Conservation (phyloP, 2,888 invertebrate species). For the Stenodera caucasica region DNA sequence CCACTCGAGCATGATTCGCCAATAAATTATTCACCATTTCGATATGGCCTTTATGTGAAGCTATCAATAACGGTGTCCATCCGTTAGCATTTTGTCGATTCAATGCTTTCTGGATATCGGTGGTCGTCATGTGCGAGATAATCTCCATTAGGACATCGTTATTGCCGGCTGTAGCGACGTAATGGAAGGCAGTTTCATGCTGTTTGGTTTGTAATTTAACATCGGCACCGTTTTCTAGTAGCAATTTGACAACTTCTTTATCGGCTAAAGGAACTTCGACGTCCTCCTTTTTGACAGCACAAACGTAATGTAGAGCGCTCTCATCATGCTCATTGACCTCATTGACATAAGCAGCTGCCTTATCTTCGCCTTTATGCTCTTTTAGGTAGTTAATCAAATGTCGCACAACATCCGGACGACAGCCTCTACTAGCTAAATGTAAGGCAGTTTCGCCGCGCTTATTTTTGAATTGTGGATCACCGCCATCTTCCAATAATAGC, state of each 20-base stretch:
- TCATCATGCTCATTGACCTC: conserved; percentile 90
- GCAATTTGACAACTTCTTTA: conserved; percentile 84
- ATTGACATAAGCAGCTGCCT: conserved; percentile 84
- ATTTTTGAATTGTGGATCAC: conserved; percentile 88
- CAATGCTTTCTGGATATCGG: conserved; percentile 89
- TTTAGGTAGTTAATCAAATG: conserved; percentile 84
- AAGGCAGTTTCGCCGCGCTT: conserved; percentile 96
- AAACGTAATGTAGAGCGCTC: conserved; percentile 92
- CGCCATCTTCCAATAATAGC: conserved; percentile 89
- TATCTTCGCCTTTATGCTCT: conserved; percentile 72
- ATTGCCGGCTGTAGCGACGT: conserved; percentile 93
- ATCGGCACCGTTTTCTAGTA: conserved; percentile 91
- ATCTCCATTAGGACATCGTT: conserved; percentile 94
- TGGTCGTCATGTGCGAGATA: conserved; percentile 85
- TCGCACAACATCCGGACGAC: conserved; percentile 81
- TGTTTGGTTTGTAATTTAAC: conserved; percentile 82
- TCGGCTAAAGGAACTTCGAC: conserved; percentile 72
- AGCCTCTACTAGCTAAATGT: conserved; percentile 89
- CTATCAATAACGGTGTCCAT: conserved; percentile 96
- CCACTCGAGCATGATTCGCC: conserved; percentile 94
- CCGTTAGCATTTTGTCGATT: conserved; percentile 93
- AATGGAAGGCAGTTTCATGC: conserved; percentile 93
- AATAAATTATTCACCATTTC: conserved; percentile 88
- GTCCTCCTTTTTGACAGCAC: conserved; percentile 83
- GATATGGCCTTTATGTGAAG: conserved; percentile 91